phyloP scores from a whole-genome alignment of 2,113 vertebrate genomes.

The Motacilla tschutschensis region DNA sequence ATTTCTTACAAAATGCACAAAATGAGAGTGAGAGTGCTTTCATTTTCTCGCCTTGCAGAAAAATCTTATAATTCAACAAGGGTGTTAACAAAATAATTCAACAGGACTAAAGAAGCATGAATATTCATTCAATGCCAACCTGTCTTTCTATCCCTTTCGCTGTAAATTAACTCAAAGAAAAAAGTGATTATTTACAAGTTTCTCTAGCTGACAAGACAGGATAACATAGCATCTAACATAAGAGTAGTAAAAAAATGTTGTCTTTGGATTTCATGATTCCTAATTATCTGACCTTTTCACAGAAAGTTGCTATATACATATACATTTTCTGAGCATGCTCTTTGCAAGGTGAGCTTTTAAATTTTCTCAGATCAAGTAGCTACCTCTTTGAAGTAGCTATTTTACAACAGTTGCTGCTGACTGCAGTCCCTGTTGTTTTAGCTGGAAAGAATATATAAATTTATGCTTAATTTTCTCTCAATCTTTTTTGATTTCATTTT shows the following conservation, averaged over 20 bases:
- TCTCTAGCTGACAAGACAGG: neutral
- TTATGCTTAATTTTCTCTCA: neutral
- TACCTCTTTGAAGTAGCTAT: neutral
- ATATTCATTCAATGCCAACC: neutral
- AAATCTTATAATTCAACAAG: neutral
- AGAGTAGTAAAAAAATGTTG: neutral
- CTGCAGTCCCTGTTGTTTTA: neutral
- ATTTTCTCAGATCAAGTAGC: neutral
- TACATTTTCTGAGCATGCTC: neutral
- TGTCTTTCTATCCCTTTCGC: neutral
- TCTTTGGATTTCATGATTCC: neutral
- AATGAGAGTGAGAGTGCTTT: accelerated
- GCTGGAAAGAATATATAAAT: neutral
- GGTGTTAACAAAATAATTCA: neutral
- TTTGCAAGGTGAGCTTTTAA: neutral
- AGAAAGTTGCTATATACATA: neutral
- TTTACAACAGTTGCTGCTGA: neutral
- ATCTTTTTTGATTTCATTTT: neutral
- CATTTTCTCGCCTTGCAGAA: neutral
- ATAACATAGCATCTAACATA: neutral
- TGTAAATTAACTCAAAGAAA: neutral
- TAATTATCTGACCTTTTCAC: neutral
- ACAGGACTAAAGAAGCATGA: neutral
- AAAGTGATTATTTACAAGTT: neutral
- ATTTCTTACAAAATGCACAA: neutral